These are phyloP conservation scores for Chironomus riparius DNA, from an alignment of 2,888 invertebrate species.

Conservation along the genomic window DNA sequence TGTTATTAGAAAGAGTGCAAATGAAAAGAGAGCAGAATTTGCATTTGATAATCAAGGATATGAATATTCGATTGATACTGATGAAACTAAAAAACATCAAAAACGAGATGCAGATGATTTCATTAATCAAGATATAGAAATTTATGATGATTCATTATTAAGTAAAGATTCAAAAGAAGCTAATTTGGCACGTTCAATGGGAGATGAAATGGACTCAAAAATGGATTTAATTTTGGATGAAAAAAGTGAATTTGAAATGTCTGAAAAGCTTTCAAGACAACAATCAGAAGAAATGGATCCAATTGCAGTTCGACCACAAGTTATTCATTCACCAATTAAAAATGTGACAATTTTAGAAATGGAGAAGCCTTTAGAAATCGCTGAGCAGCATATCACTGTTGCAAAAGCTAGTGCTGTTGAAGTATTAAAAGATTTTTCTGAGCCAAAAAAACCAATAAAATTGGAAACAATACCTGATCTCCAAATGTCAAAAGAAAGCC, in stretches of 20 bases:
- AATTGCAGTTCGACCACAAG: slow-evolving; percentile 34
- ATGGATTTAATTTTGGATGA: slow-evolving; percentile 34
- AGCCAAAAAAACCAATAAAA: slow-evolving; percentile 41
- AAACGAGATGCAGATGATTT: background rate
- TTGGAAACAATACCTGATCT: slow-evolving; percentile 18
- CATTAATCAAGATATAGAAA: slow-evolving; percentile 1
- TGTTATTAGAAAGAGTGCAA: slow-evolving; percentile 39
- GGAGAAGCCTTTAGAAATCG: slow-evolving; percentile 41
- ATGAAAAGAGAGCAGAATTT: slow-evolving; percentile 29
- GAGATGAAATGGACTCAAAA: slow-evolving; percentile 30
- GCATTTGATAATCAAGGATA: slow-evolving; percentile 30
- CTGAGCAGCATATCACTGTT: slow-evolving; percentile 41
- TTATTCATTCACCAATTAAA: slow-evolving; percentile 44
- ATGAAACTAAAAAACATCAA: background rate
- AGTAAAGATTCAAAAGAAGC: background rate
- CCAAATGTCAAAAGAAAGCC: background rate
- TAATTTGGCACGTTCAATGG: background rate
- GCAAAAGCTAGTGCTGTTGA: slow-evolving; percentile 47
- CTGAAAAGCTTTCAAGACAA: slow-evolving; percentile 33
- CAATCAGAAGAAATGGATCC: slow-evolving; percentile 27
- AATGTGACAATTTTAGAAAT: slow-evolving; percentile 39
- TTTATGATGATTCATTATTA: slow-evolving; percentile 9
- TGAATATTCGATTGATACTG: slow-evolving; percentile 41
- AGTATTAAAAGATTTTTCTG: slow-evolving; percentile 46
- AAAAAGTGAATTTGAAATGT: slow-evolving; percentile 40